phyloP scores from a whole-genome alignment of 1,140 invertebrate genomes.

The Drosophila oshimai region DNA sequence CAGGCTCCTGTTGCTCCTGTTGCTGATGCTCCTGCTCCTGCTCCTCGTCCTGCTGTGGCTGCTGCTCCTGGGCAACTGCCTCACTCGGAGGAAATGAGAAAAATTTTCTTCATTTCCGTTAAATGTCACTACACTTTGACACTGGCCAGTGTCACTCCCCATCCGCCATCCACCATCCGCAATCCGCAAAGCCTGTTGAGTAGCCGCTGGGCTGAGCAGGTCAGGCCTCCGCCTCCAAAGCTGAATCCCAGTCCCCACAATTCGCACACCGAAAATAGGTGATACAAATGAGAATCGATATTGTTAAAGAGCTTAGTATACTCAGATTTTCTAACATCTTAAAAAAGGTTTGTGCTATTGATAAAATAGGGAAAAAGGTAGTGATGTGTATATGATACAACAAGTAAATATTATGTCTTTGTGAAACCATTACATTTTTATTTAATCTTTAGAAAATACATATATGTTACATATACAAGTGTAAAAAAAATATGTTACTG shows the following conservation, averaged over 20 bases:
- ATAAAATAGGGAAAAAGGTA: too few species aligned
- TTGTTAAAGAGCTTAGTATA: too few species aligned
- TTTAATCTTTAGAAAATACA: too few species aligned
- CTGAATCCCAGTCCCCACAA: background rate
- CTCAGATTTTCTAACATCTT: too few species aligned
- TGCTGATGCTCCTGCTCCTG: background rate
- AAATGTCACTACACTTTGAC: conserved; percentile 64
- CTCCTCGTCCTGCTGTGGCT: background rate
- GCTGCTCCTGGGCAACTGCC: conserved; percentile 17
- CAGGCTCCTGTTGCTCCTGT: background rate
- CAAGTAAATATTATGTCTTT: too few species aligned
- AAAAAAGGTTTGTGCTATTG: too few species aligned
- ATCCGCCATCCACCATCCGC: too few species aligned
- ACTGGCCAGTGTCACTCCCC: conserved; percentile 2
- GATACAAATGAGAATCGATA: too few species aligned
- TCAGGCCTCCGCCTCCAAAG: conserved; percentile 1
- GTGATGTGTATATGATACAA: too few species aligned
- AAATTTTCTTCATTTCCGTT: conserved; percentile 74
- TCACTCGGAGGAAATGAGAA: conserved; percentile 71
- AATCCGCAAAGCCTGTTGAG: conserved; percentile 23
- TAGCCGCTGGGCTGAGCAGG: background rate
- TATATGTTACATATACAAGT: too few species aligned
- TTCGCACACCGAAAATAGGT: background rate
- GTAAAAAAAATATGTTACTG: too few species aligned
- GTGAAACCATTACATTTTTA: too few species aligned